phyloP scores from a whole-genome alignment of 2,113 vertebrate species.

The Egretta garzetta region DNA sequence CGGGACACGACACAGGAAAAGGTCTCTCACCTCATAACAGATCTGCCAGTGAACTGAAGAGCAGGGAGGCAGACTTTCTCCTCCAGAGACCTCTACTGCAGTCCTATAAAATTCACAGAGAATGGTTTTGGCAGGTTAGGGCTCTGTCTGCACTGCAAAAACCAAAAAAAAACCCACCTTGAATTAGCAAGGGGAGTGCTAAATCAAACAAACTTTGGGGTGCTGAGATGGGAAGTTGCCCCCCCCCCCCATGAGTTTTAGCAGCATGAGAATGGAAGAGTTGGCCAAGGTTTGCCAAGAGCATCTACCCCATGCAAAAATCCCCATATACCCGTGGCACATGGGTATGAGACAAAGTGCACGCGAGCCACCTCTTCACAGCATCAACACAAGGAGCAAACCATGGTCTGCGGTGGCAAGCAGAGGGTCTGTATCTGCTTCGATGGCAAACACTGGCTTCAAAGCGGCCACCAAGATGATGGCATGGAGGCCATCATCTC shows the following conservation, averaged over 20 bases:
- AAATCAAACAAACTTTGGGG: not conserved
- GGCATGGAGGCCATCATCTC: not conserved
- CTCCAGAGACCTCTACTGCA: not conserved
- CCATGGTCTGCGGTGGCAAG: not conserved
- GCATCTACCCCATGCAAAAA: not conserved
- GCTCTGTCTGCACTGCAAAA: not conserved
- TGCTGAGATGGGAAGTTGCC: not conserved
- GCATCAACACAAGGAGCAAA: not conserved
- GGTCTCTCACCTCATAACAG: not conserved
- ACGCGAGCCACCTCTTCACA: not conserved
- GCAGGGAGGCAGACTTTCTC: not conserved
- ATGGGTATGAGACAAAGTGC: not conserved
- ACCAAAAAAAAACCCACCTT: not conserved
- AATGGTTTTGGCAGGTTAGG: not conserved
- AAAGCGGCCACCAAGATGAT: not conserved
- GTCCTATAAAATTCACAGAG: not conserved
- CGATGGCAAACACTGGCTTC: not conserved
- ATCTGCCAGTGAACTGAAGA: not conserved
- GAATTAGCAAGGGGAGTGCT: not conserved
- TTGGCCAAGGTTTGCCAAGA: not conserved
- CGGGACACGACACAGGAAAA: not conserved
- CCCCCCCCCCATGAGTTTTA: not conserved
- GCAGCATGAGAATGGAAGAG: not conserved
- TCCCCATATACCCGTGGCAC: fast-evolving
- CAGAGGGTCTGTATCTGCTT: not conserved